Evolutionary conservation across 1,140 invertebrate genomes (phyloP).

Genomic region (Rhyacophila brunnea): DNA sequence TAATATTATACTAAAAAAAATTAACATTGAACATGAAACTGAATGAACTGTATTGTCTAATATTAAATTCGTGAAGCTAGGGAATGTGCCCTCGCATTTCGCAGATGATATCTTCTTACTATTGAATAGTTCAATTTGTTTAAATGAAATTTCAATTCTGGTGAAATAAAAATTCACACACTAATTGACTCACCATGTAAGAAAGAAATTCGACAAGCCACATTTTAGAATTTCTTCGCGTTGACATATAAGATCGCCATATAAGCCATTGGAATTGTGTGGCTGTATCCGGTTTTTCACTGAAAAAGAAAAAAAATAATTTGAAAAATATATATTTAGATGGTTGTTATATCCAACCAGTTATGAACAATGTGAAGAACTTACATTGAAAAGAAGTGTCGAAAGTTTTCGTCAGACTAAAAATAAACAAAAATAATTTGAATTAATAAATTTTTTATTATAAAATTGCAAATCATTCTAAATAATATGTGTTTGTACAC

Average conservation of each 20-base stretch:
- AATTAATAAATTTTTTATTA: no score
- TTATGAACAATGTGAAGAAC: conserved; percentile 7
- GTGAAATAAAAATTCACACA: no score
- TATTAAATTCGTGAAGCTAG: no score
- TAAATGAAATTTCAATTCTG: no score
- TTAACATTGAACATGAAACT: no score
- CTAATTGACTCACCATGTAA: conserved; percentile 61
- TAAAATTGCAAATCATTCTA: conserved; percentile 40
- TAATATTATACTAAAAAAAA: no score
- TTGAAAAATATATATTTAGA: not conserved
- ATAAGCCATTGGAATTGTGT: conserved; percentile 53
- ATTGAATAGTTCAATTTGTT: no score
- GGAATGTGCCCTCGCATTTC: no score
- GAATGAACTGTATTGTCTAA: no score
- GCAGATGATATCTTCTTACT: no score
- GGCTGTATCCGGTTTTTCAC: conserved; percentile 54
- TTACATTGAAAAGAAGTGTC: conserved; percentile 29
- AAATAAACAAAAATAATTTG: conserved; percentile 24
- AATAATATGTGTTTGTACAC: no score
- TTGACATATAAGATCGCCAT: conserved; percentile 62
- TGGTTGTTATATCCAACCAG: not conserved
- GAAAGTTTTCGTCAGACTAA: conserved; percentile 14
- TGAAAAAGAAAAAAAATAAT: conserved; percentile 36
- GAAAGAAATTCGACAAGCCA: conserved; percentile 59
- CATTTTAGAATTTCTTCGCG: conserved; percentile 58